Percentiles rank a stretch among this genome's conserved stretches.
These are phyloP conservation scores for Dasypogon diadema DNA, from an alignment of 2,888 invertebrate genomes.

Conservation along the genomic window DNA sequence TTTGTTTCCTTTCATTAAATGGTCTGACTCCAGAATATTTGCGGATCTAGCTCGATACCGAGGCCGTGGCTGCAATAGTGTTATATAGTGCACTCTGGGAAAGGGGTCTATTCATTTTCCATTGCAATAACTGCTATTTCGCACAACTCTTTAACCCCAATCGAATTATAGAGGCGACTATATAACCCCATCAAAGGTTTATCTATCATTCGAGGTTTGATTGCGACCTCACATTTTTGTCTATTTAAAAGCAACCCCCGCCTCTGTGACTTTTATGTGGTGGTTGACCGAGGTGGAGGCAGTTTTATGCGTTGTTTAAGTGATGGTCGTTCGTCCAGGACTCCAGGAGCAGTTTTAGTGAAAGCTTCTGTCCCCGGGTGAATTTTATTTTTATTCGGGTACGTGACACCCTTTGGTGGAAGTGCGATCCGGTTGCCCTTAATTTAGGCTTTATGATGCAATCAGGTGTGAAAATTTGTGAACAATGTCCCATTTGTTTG, in stretches of 20 bases:
- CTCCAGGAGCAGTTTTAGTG: neutral
- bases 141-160: neutral
- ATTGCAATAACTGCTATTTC: neutral
- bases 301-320: constrained; percentile 7
- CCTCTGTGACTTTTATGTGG: neutral
- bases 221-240: neutral
- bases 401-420: constrained; percentile 1
- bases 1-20: neutral
- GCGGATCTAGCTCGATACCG: too few species aligned
- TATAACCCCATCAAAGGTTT: neutral
- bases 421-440: neutral
- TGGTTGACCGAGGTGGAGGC: neutral
- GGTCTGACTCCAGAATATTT: too few species aligned
- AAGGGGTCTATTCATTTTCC: neutral
- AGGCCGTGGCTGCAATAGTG: neutral
- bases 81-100: too few species aligned
- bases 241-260: neutral
- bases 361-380: neutral
- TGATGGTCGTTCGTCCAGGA: neutral
- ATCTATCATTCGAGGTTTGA: neutral
- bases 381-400: constrained; percentile 7
- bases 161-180: neutral
- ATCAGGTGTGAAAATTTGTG: constrained; percentile 9
- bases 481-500: neutral
- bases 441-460: constrained; percentile 15